Conservation (phyloP, 2,888 invertebrate species). For the Cheilosia soror region DNA sequence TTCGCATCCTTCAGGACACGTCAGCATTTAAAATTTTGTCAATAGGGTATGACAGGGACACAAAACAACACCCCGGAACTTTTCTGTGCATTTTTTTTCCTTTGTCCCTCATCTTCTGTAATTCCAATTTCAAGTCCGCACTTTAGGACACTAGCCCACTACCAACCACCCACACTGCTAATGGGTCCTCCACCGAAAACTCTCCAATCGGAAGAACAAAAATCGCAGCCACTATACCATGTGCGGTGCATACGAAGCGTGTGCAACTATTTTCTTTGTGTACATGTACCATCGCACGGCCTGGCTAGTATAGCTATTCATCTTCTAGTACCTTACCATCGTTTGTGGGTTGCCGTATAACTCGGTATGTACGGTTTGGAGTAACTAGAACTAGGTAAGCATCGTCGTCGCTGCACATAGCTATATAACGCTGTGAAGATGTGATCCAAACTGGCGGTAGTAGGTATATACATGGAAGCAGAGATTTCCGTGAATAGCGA, state of each 20-base stretch:
- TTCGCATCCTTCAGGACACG: too few relatives aligned
- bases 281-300: not conserved
- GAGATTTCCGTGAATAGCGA: constrained; percentile 56
- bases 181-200: constrained; percentile 22
- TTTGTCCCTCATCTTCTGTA: not conserved
- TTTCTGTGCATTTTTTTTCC: not conserved
- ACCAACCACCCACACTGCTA: constrained; percentile 36
- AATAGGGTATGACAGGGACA: too few relatives aligned
- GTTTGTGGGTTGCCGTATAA: constrained; percentile 48
- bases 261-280: constrained; percentile 20
- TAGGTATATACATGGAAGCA: constrained; percentile 8
- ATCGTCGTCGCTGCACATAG: constrained; percentile 28
- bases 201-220: constrained; percentile 19
- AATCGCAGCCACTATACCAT: constrained; percentile 28
- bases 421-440: not conserved
- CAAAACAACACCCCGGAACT: not conserved
- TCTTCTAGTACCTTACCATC: constrained; percentile 36
- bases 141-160: not conserved
- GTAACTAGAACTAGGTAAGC: constrained; percentile 66
- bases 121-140: constrained; percentile 9
- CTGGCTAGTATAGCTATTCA: constrained; percentile 45
- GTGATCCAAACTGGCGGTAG: constrained; percentile 30
- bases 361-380: constrained; percentile 20
- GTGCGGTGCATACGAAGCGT: not conserved
- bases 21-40: too few relatives aligned